Base-by-base conservation (phyloP, 2,888 invertebrate genomes). In the Drosophila nr. medialis region DNA sequence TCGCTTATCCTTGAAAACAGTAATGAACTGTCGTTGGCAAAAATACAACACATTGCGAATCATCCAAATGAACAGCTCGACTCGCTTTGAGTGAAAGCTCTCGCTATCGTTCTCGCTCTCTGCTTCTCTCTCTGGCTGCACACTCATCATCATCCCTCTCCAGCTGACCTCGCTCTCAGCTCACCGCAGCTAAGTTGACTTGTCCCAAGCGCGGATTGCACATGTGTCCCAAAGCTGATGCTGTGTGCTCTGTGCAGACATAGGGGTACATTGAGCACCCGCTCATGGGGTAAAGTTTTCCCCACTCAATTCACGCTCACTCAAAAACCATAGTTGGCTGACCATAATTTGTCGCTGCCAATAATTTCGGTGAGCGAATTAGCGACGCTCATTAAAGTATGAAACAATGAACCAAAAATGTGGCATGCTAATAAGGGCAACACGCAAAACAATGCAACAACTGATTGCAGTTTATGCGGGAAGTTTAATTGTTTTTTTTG, bases 1-100 rank as follows among this genome's bases (percentile, higher is more conserved):
- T 78, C 81, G 85, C 75, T 66, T 86, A 89, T 85, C 81, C 84
- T 83, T 89, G 89, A 81, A 77, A 87, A 85, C 84, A 73, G 89
- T 81, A 89, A 85, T 83, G 89, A 89, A 85, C 84, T 87, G 89
- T 68, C 79, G 79, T 68, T 76, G 58, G 72, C 75, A 63, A 76
- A 76, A 73, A 64, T 75, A 65, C 76, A 59, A 70, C 72, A 74
- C 77, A 71, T 68, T 64, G 68, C 67, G 68, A 78, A 86, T 83
- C 84, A 80, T 87, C 79, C 83, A 77, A 73, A 69, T 75, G 78
- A 74, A 75, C 70, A 75, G 64, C 83, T 73, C 75, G 54, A 30
- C 55, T 10, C 6, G 30, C 58, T n/a, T 53, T 38, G 79, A 81
- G 82, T 71, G 56, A 49, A 75, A 79, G 71, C 80, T 64, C 54